Conservation (phyloP, 2,113 vertebrate genomes). For the Dryoscopus gambensis region DNA sequence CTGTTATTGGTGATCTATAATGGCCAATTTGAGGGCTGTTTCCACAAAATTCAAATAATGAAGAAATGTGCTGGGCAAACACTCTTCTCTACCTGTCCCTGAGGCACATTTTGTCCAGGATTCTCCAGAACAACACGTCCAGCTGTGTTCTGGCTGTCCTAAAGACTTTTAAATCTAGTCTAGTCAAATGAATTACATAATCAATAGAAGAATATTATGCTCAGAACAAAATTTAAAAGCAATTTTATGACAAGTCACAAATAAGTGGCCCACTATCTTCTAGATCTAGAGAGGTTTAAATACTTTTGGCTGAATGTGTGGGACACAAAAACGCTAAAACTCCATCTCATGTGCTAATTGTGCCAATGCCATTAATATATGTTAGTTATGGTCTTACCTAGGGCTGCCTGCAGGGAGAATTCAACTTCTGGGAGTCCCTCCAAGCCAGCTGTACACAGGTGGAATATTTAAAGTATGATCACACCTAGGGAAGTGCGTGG, state of each 20-base stretch:
- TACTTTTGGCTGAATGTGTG: neutral
- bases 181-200: neutral
- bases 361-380: neutral
- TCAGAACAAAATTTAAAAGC: neutral
- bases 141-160: fast-evolving
- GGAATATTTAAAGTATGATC: neutral
- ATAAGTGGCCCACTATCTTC: neutral
- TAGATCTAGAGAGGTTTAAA: neutral
- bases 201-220: neutral
- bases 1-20: neutral
- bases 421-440: neutral
- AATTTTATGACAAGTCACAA: neutral
- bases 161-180: neutral
- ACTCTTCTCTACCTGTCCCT: neutral
- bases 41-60: neutral
- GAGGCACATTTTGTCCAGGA: neutral
- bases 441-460: neutral
- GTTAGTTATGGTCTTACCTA: neutral
- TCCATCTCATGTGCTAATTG: neutral
- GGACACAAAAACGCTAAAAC: neutral
- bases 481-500: neutral
- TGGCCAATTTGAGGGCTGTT: neutral
- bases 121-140: neutral
- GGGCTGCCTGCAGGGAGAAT: neutral
- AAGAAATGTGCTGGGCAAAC: neutral